Evolutionary conservation across 2,797 vertebrate genomes (phyloP).

Genomic region (Pseudochromis fuscus): DNA sequence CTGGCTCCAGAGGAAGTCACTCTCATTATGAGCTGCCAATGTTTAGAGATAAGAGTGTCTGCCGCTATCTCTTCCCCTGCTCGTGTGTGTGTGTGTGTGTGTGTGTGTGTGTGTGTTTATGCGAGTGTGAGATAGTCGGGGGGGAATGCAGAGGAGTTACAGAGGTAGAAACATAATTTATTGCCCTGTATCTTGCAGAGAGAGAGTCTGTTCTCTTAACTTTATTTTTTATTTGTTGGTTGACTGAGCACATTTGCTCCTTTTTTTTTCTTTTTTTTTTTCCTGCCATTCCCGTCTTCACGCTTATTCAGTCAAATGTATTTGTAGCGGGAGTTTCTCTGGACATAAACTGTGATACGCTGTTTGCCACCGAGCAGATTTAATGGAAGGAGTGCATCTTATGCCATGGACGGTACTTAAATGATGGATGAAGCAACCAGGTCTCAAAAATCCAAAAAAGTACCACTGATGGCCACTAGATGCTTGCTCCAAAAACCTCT

Average conservation of each 20-base stretch:
- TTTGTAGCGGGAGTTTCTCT: constrained; percentile 20
- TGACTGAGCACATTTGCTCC: constrained; percentile 46
- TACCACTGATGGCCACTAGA: too few relatives aligned
- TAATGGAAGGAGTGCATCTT: constrained; percentile 11
- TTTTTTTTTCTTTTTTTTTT: constrained; percentile 9
- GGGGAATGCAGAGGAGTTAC: constrained; percentile 54
- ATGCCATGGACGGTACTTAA: too few relatives aligned
- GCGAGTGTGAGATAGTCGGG: constrained; percentile 5
- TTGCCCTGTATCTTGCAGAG: constrained; percentile 32
- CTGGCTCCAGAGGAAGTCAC: constrained; percentile 70
- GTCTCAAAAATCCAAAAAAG: too few relatives aligned
- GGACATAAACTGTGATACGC: constrained; percentile 16
- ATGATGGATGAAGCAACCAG: too few relatives aligned
- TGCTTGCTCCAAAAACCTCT: too few relatives aligned
- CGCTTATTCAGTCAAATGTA: constrained; percentile 42
- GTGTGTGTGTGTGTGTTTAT: constrained; percentile 22
- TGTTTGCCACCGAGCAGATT: constrained; percentile 36
- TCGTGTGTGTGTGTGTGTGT: constrained; percentile 29
- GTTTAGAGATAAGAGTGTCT: constrained; percentile 64
- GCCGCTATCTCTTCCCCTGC: constrained; percentile 27
- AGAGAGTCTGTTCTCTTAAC: constrained; percentile 32
- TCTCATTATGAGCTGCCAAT: constrained; percentile 72
- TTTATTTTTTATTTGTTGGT: constrained; percentile 58
- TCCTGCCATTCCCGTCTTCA: constrained; percentile 20
- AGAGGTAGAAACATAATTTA: constrained; percentile 54